A percentile compares a stretch with the other conserved stretches of the same genome.
These are phyloP conservation scores for Centroberyx gerrardi DNA, from an alignment of 2,797 vertebrate genomes.

Conservation along the genomic window DNA sequence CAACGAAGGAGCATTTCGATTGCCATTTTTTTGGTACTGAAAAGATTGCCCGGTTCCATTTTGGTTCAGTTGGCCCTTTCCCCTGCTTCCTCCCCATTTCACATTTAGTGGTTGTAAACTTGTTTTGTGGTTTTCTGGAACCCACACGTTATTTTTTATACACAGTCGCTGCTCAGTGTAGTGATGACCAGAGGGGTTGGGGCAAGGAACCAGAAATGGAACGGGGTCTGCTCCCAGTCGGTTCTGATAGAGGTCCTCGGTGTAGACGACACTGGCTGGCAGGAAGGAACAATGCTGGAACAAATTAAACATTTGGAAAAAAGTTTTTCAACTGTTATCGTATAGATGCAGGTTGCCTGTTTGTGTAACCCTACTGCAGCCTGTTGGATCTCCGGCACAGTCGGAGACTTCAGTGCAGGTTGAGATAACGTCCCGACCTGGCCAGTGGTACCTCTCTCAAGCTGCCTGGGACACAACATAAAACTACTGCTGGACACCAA, in stretches of 20 bases:
- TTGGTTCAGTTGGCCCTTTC: conserved; percentile 65
- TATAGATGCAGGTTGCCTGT: conserved; percentile 61
- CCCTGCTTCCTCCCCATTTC: conserved; percentile 55
- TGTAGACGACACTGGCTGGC: conserved; percentile 69
- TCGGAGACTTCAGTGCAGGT: conserved; percentile 20
- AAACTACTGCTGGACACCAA: conserved; percentile 88
- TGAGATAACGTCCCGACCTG: conserved; percentile 65
- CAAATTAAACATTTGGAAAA: conserved; percentile 60
- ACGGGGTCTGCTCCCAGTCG: conserved; percentile 78
- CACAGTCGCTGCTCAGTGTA: conserved; percentile 74
- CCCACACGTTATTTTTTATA: conserved; percentile 65
- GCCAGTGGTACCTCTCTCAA: conserved; percentile 75
- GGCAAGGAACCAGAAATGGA: conserved; percentile 75
- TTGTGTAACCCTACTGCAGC: conserved; percentile 70
- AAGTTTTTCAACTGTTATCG: not conserved
- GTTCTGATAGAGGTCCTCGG: conserved; percentile 69
- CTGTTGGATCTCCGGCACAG: conserved; percentile 72
- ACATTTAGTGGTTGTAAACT: conserved; percentile 57
- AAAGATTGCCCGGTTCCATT: conserved; percentile 72
- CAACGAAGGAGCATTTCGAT: conserved; percentile 78
- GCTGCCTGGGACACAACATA: conserved; percentile 74
- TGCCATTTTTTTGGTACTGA: conserved; percentile 83
- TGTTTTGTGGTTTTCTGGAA: conserved; percentile 60
- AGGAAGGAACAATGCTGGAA: conserved; percentile 67
- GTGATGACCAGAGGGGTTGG: conserved; percentile 68